Conservation (phyloP, 1,140 invertebrate species). For the Alviniconcha marisindica region DNA sequence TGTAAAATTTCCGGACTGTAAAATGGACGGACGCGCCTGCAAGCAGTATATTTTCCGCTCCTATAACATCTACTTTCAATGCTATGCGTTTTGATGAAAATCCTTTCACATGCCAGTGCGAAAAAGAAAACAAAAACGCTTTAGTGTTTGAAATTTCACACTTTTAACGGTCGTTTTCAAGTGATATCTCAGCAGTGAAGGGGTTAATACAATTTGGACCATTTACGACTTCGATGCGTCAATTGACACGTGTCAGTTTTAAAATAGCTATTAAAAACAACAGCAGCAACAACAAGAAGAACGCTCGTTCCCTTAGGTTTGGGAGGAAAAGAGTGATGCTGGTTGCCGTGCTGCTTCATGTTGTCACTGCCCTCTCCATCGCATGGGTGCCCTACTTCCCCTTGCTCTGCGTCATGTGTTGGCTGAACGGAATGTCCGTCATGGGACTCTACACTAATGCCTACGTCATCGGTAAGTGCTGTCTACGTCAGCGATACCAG, state of each 20-base stretch:
- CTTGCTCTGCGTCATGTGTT: conserved; percentile 13
- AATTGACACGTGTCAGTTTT: not conserved
- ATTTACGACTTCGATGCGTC: not conserved
- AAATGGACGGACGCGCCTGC: too few relatives aligned
- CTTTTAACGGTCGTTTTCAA: too few relatives aligned
- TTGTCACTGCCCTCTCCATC: not conserved
- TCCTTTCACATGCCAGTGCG: too few relatives aligned
- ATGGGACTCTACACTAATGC: conserved; percentile 18
- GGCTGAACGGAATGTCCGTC: conserved; percentile 7
- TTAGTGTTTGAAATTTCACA: too few relatives aligned
- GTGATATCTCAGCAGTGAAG: too few relatives aligned
- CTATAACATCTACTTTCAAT: too few relatives aligned
- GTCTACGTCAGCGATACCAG: too few relatives aligned
- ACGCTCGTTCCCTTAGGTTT: not conserved
- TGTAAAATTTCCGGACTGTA: too few relatives aligned
- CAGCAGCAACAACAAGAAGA: not conserved
- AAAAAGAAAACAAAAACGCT: too few relatives aligned
- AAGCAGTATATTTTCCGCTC: too few relatives aligned
- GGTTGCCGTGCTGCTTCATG: not conserved
- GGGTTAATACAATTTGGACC: not conserved
- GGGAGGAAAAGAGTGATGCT: conserved; percentile 16
- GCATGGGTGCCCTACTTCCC: conserved; percentile 17
- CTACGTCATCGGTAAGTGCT: conserved; percentile 29
- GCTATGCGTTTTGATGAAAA: too few relatives aligned
- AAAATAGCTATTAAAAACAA: not conserved